phyloP scores from a whole-genome alignment of 2,113 vertebrate genomes.

The Rallus limicola region DNA sequence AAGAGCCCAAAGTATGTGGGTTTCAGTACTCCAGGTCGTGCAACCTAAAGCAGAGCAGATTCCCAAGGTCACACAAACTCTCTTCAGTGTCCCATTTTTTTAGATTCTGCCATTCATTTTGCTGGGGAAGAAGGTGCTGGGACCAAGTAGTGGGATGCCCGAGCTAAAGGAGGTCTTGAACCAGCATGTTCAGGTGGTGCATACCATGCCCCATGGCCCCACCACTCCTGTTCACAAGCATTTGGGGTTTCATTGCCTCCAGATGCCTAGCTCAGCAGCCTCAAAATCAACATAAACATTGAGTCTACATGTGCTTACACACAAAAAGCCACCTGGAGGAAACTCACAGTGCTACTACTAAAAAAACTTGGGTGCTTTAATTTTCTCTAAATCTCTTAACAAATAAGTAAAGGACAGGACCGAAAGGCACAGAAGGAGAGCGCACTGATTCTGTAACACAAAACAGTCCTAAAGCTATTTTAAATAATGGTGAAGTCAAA shows the following conservation, averaged over 20 bases:
- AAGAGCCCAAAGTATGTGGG: background rate
- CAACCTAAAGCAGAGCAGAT: background rate
- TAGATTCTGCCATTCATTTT: background rate
- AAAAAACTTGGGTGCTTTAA: background rate
- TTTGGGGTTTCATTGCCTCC: background rate
- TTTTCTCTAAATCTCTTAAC: background rate
- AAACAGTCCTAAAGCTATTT: background rate
- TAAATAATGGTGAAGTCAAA: background rate
- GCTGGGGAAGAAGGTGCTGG: background rate
- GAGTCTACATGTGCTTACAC: too few species aligned
- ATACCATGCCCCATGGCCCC: background rate
- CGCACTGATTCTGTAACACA: background rate
- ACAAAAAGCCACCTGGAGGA: background rate
- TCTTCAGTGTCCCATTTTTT: background rate
- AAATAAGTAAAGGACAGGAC: background rate
- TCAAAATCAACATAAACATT: background rate
- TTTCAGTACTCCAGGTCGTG: background rate
- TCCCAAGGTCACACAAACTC: background rate
- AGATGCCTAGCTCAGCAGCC: background rate
- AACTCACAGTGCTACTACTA: background rate
- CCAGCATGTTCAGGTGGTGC: fast-evolving
- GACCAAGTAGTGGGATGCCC: background rate
- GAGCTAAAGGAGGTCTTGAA: background rate
- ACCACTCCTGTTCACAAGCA: background rate
- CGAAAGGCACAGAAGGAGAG: background rate